Base-by-base conservation (phyloP, 1,140 invertebrate species). In the Doryteuthis pealeii region DNA sequence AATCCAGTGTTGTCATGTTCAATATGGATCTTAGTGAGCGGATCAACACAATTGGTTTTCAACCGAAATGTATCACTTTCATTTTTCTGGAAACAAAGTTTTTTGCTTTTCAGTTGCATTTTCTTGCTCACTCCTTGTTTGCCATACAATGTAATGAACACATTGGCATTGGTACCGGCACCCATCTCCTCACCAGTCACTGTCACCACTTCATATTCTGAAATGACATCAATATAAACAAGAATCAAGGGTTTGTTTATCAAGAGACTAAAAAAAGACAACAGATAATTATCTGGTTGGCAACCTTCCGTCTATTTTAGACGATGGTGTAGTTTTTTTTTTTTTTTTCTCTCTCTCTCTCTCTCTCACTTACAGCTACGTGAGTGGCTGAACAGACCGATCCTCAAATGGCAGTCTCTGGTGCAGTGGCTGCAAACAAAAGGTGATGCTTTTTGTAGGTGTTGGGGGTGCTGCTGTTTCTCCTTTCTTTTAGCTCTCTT, bases 1-100 rank as follows among this genome's bases (percentile, higher is more conserved):
- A 84, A 70, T 30, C 88, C 88, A n/a, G 82, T 85, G 70, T 88
- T 88, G 77, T 89, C 88, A 78, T 89, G 88, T 68, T 88, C 85
- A 30, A 89, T 82, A 65, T 82, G 76, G 1, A 89, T 76, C 78
- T 88, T 88, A 10, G 73, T 84, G 79, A 89, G 80, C 15, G 84
- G 83, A 33, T 87, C 88, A 45, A 88, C 85, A 82, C 86, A 87
- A 45, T 82, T 84, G 15, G 83, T 75, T 58, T 83, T 81, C 14
- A 88, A 67, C 54, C 76, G 80, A 70, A 89, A 88, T 0, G 81
- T 77, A 70, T 85, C 83, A 72, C 82, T 88, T 74, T 76, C 77
- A 32, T 82, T 82, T 70, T 77, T 73, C 35, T 83, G 73, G 71
- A 89, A 89, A 62, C 76, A 68, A 31, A 75, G 70, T 54, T 73